Conservation (phyloP, 2,888 invertebrate species). For the Axea sp. region DNA sequence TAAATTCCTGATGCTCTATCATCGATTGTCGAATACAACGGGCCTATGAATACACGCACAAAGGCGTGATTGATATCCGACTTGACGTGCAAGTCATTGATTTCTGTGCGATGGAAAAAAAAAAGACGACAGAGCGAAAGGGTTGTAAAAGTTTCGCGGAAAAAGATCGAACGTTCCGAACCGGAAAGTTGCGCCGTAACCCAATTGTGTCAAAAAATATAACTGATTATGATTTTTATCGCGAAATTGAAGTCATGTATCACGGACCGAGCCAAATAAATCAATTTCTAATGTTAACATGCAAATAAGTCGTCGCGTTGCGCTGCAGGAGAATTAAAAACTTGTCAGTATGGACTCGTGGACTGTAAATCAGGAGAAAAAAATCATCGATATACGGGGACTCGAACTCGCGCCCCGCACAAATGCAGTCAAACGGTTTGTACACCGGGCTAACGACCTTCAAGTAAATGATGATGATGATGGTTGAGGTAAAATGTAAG, state of each 20-base stretch:
- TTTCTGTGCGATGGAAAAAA: conserved; percentile 20
- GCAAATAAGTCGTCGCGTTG: conserved; percentile 31
- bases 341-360: conserved; percentile 1
- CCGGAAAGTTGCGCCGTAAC: conserved; percentile 30
- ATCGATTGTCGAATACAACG: conserved; percentile 51
- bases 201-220: conserved; percentile 51
- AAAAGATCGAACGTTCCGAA: conserved; percentile 28
- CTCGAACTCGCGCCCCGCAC: conserved; percentile 14
- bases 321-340: conserved; percentile 3
- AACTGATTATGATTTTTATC: conserved; percentile 55
- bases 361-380: conserved; percentile 10
- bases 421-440: too few relatives aligned
- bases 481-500: too few relatives aligned
- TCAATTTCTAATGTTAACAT: conserved; percentile 28
- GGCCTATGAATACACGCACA: conserved; percentile 37
- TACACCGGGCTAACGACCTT: too few relatives aligned
- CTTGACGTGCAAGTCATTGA: conserved; percentile 47
- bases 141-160: conserved; percentile 45
- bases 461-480: too few relatives aligned
- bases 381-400: neutral
- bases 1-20: conserved; percentile 45
- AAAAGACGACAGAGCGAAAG: conserved; percentile 1
- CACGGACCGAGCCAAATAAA: conserved; percentile 21
- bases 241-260: conserved; percentile 44
- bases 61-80: conserved; percentile 57